phyloP scores from a whole-genome alignment of 2,113 vertebrate genomes.

The Ameiurus melas region DNA sequence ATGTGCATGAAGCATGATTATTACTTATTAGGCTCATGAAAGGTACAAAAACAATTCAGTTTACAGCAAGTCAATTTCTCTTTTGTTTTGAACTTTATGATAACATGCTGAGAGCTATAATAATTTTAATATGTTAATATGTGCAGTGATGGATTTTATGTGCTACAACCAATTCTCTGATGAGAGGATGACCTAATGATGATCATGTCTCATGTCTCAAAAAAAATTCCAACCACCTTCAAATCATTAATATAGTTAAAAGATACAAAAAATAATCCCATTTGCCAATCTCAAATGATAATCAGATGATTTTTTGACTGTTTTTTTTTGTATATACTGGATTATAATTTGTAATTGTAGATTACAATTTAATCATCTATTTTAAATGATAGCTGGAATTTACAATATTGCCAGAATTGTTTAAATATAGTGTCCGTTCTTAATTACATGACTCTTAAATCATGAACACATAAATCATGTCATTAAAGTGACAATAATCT shows the following conservation, averaged over 20 bases:
- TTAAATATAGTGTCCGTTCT: background rate
- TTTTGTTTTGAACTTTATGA: constrained; percentile 41
- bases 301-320: background rate
- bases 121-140: constrained; percentile 27
- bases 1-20: constrained; percentile 8
- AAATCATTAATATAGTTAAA: background rate
- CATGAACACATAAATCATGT: background rate
- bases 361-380: too few relatives aligned
- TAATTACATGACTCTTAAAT: background rate
- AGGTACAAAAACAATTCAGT: constrained; percentile 24
- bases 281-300: too few relatives aligned
- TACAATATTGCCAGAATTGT: background rate
- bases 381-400: background rate
- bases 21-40: constrained; percentile 27
- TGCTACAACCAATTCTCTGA: constrained; percentile 1
- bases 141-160: background rate
- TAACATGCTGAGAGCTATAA: constrained; percentile 37
- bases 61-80: constrained; percentile 27
- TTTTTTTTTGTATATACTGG: background rate
- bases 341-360: too few relatives aligned
- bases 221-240: background rate
- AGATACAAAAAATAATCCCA: background rate
- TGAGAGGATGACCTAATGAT: constrained; percentile 7
- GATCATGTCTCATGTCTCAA: background rate
- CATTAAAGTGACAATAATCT: background rate